These are phyloP conservation scores for Eleutherodactylus coqui DNA, from an alignment of 2,797 vertebrate genomes.

Conservation along the genomic window DNA sequence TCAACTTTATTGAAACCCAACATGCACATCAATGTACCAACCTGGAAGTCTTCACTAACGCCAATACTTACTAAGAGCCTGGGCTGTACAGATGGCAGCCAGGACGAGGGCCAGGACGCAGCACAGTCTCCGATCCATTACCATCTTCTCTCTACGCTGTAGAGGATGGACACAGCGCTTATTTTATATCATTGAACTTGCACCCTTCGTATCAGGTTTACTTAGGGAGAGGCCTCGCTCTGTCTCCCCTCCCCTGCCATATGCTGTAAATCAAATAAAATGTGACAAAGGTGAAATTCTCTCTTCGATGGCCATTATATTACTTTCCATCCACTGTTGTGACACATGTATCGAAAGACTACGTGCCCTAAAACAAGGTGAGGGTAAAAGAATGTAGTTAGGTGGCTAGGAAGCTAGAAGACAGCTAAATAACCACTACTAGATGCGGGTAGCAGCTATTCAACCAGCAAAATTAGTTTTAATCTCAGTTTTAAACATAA, in stretches of 20 bases:
- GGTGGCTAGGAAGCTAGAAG: too few species aligned
- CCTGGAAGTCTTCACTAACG: background rate
- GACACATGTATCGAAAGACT: too few species aligned
- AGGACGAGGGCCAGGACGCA: conserved; percentile 16
- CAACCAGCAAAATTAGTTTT: too few species aligned
- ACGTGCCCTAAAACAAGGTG: too few species aligned
- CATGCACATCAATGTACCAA: background rate
- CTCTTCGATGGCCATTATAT: too few species aligned
- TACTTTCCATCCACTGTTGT: too few species aligned
- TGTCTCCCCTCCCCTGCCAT: background rate
- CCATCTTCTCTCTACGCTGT: background rate
- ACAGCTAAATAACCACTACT: too few species aligned
- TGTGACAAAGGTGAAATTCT: background rate
- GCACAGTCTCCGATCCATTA: background rate
- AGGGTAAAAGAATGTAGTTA: too few species aligned
- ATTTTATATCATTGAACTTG: conserved; percentile 40
- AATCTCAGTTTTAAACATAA: too few species aligned
- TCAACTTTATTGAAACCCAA: background rate
- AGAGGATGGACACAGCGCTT: background rate
- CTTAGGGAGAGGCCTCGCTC: conserved; percentile 11
- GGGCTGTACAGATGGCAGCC: background rate
- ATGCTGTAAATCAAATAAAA: background rate
- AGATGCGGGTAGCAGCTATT: too few species aligned
- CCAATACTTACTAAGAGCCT: conserved; percentile 10
- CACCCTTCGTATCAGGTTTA: conserved; percentile 18